phyloP scores from a whole-genome alignment of 2,797 vertebrate genomes.

The Anabacerthia variegaticeps region DNA sequence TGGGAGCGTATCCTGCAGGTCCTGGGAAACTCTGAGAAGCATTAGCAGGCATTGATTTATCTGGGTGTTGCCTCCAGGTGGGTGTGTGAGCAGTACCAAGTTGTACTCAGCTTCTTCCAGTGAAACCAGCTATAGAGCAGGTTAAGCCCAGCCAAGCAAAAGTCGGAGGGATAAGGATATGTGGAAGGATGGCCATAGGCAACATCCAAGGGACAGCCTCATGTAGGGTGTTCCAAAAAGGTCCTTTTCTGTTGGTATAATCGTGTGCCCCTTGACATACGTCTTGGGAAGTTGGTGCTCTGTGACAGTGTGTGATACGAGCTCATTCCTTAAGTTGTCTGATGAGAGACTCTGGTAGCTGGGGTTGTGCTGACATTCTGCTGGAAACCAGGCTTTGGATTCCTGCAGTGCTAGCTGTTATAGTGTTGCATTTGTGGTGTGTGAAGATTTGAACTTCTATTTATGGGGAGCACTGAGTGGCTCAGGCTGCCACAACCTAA shows the following conservation, averaged over 20 bases:
- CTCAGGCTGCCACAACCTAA: background rate
- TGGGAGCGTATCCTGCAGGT: background rate
- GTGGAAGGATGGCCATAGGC: background rate
- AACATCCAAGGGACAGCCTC: background rate
- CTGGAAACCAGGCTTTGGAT: background rate
- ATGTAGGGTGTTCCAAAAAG: background rate
- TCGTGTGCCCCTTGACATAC: fast-evolving
- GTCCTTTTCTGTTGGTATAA: background rate
- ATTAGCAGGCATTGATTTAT: background rate
- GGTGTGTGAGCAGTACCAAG: background rate
- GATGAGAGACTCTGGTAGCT: background rate
- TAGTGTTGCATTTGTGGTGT: background rate
- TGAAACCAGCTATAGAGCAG: background rate
- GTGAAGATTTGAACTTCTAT: background rate
- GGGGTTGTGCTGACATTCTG: background rate
- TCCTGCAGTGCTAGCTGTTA: background rate
- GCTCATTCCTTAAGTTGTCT: background rate
- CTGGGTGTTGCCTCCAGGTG: background rate
- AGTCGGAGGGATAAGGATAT: background rate
- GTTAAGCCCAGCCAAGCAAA: background rate
- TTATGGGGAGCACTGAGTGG: background rate
- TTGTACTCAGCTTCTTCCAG: background rate
- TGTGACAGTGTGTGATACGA: background rate
- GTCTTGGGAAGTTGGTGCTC: background rate
- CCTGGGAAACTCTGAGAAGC: background rate